phyloP scores from a whole-genome alignment of 2,797 vertebrate genomes.

The Trematomus bernacchii region DNA sequence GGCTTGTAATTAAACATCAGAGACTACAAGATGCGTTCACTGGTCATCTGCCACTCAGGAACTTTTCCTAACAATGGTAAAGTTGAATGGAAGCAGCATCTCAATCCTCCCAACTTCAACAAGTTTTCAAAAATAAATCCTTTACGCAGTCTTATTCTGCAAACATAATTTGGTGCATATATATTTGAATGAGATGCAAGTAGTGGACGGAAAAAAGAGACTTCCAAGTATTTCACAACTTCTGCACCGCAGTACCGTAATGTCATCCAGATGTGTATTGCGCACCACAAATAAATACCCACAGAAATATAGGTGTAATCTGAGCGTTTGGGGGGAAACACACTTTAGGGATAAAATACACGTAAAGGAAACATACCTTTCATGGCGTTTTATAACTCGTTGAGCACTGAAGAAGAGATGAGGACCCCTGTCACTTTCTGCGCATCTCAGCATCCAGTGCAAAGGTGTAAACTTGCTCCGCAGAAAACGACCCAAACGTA shows the following conservation, averaged over 20 bases:
- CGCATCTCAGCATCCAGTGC: conserved; percentile 81
- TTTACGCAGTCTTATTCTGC: background rate
- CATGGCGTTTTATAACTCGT: conserved; percentile 81
- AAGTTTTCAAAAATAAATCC: background rate
- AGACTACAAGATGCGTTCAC: conserved; percentile 11
- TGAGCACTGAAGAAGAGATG: conserved; percentile 74
- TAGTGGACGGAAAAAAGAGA: conserved; percentile 24
- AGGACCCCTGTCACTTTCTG: conserved; percentile 78
- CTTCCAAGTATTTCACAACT: conserved; percentile 83
- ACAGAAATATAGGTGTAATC: background rate
- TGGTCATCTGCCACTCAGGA: background rate
- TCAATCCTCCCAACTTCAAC: background rate
- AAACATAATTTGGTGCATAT: background rate
- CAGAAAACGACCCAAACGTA: background rate
- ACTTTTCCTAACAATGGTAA: background rate
- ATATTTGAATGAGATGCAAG: conserved; percentile 11
- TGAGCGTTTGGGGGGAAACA: background rate
- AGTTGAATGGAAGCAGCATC: background rate
- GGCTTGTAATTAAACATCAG: no score
- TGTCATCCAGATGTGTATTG: conserved; percentile 89
- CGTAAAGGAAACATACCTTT: conserved; percentile 71
- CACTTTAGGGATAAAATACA: background rate
- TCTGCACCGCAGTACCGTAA: conserved; percentile 84
- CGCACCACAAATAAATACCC: conserved; percentile 37
- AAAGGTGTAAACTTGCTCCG: conserved; percentile 42